Evolutionary conservation across 2,113 vertebrate species (phyloP), one percentile per base, ranked within the genome.

Genomic region (Pygoscelis adeliae): DNA sequence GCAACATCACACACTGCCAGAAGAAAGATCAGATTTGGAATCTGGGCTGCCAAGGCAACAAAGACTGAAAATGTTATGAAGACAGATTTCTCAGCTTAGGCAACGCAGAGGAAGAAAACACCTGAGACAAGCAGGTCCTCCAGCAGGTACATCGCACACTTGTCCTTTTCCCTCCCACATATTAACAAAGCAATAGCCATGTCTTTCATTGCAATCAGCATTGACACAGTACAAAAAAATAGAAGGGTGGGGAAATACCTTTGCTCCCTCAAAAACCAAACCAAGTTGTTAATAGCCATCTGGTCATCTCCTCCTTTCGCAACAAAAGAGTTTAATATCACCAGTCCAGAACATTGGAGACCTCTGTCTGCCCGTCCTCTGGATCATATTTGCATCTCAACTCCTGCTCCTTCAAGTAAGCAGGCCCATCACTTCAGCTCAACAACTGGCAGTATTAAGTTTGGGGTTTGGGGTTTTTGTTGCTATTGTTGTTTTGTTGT

Each of bases 1-100:
- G 87, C 81, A 95, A 42, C 69, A 76, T 83, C 74, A 87, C 27
- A 53, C 29, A 6, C 23, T 77, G 89, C 89, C 88, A 85, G 81
- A 52, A 89, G 77, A 81, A 73, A 81, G 36, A 96, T 80, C 81
- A 93, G 58, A 87, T 91, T 83, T 91, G 78, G 53, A 83, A 88
- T 61, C n/a, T 40, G 46, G 77, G 74, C 70, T 93, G 70, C 67
- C 87, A 89, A 91, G 77, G 65, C 77, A 93, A 71, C 85, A 53
- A 86, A 77, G 55, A 38, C 47, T 52, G 44, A 89, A 87, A 76
- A 79, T n/a, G 13, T 72, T 84, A 76, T 0, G 5, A 79, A 61
- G 83, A 71, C 1, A 9, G 32, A 52, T 74, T 79, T 94, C 73
- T 85, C 61, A 70, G 36, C 52, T 87, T 76, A 42, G 62, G 47